Evolutionary conservation across 2,113 vertebrate species (phyloP).

Genomic region (Gavia stellata): DNA sequence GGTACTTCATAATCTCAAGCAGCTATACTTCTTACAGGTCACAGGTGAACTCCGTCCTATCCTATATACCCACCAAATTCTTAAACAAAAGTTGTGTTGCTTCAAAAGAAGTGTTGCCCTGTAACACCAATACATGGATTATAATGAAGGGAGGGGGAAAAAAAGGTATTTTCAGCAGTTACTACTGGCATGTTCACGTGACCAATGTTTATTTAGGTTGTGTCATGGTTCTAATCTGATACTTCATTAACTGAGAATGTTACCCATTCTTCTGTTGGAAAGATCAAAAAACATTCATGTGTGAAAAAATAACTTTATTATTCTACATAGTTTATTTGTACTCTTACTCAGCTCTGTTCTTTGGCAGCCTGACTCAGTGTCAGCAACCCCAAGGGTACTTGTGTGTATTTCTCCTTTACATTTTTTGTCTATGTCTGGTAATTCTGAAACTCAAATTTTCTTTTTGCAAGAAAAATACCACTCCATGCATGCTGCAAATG

Average conservation of each 20-base stretch:
- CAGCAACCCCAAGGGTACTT: neutral
- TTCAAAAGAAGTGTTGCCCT: neutral
- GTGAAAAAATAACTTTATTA: neutral
- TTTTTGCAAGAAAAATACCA: neutral
- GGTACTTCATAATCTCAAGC: neutral
- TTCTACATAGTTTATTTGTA: neutral
- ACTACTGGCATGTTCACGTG: accelerated
- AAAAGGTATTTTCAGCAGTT: neutral
- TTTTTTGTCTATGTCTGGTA: neutral
- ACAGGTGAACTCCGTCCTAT: neutral
- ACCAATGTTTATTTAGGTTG: neutral
- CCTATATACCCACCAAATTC: neutral
- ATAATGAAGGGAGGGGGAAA: neutral
- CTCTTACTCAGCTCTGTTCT: neutral
- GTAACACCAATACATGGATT: neutral
- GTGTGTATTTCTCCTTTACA: neutral
- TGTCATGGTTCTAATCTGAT: neutral
- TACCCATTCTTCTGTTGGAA: neutral
- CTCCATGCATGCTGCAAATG: neutral
- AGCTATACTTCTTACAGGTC: neutral
- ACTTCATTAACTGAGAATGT: neutral
- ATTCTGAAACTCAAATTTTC: neutral
- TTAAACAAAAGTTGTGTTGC: neutral
- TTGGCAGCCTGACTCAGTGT: neutral
- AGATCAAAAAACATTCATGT: neutral